Base-by-base conservation (phyloP, 1,140 invertebrate genomes). In the Drosophila auraria region DNA sequence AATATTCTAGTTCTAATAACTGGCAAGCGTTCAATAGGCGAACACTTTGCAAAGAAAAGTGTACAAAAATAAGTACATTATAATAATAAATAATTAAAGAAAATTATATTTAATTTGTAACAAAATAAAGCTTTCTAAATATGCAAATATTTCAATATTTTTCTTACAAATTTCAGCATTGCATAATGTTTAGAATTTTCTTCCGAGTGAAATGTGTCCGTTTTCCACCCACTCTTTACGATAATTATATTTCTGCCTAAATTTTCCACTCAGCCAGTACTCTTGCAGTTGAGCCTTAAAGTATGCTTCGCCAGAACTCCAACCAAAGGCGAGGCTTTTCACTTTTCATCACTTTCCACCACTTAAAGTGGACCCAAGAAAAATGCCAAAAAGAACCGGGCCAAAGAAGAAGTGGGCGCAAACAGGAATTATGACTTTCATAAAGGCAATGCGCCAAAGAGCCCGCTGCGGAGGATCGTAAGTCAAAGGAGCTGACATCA, bases 1-100 rank as follows among this genome's bases (percentile, higher is more conserved):
- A 84, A 89, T 87, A 80, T 78, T 81, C 74, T 78, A 83, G 87
- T 84, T 87, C 54, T 84, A 89, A 66, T 51, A 87, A 80, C 86
- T 89, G 84, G 84, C 84, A 89, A 82, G 69, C 40, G 60, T 82
- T 89, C 84, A 89, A 89, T 84, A 80, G 33, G 20, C 25, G 44
- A 42, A 49, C 61, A 70, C 66, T 58, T 30, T 25, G 2, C 40
- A 50, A 44, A 20, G 0, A 30, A 73, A 76, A 33, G 20, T 53
- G 42, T 57, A 40, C 57, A 62, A 63, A 77, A 68, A 68, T 30
- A 47, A 20, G 20, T 20, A 20, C 20, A 20, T 20, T 20, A 20
- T 20, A 20, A 20, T 20, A 20, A 20, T 20, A 20, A 20, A 20
- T 20, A 20, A 20, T 20, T 20, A 20, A 20, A 20, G 20, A 63